Base-by-base conservation (phyloP, 1,140 invertebrate genomes). In the Anastrepha obliqua region DNA sequence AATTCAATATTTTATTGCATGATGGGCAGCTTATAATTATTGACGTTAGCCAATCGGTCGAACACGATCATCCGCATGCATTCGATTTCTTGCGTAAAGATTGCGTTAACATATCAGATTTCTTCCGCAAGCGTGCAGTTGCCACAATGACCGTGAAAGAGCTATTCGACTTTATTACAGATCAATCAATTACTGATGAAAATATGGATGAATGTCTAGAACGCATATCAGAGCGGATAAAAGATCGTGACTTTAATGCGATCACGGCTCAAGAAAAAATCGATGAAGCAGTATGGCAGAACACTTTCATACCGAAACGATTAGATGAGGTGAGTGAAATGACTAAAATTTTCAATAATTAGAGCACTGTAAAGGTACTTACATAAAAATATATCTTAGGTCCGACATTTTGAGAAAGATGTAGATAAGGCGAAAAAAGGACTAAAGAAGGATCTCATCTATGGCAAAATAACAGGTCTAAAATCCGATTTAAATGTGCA, bases 31-130 rank as follows among this genome's bases (percentile, higher is more conserved):
- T 98, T 20, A 97, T 97, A 88, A 96, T 99, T 44, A 99, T 99
- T 90, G 99, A 99, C 94, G 99, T 99, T 0, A 99, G 98, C 1
- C 99, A 99, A 93, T 97, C 98, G 3, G 99, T 99, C 0, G 98
- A 99, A 94, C 98, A 99, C 92, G 98, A 99, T 93, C 98, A 99
- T 95, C 98, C 98, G 0, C 96, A 98, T 94, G 97, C 99, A 0
- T 95, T 99, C 78, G 97, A 99, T 88, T 99, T 99, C 93, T 94
- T 99, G 39, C 94, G 98, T 87, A 99, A 98, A 93, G 99, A 99
- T 94, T 98, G 98, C 91, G 97, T 96, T 60, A 99, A 99, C 94
- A 96, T 99, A 93, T 94, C 95, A 94, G 97, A 98, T 88, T 99
- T 97, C 94, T 99, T 99, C 93, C 95, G 96, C 86, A 98, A 98